Conservation (phyloP, 2,797 vertebrate genomes). For the Nasua narica region DNA sequence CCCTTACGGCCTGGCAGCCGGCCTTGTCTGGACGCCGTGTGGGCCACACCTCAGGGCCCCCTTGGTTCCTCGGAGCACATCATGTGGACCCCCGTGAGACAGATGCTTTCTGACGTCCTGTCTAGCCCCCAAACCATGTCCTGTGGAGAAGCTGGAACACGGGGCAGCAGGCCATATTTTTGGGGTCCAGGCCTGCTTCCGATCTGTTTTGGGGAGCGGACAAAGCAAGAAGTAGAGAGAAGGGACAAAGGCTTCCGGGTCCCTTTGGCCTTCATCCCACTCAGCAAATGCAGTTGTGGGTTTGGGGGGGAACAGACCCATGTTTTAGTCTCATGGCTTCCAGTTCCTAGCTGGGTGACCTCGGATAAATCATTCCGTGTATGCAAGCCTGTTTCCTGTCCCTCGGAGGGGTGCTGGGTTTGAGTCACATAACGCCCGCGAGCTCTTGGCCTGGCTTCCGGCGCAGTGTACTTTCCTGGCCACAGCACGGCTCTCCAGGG, state of each 20-base stretch:
- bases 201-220: neutral
- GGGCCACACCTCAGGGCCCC: neutral
- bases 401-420: neutral
- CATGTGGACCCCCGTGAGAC: neutral
- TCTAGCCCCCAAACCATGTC: neutral
- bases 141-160: neutral
- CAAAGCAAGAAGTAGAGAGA: neutral
- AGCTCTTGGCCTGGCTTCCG: neutral
- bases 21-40: neutral
- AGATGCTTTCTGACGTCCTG: neutral
- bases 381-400: neutral
- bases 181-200: neutral
- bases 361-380: neutral
- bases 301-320: neutral
- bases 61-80: neutral
- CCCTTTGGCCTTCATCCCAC: neutral
- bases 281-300: neutral
- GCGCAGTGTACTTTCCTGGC: accelerated
- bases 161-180: neutral
- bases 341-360: neutral
- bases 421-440: neutral
- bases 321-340: neutral
- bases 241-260: neutral
- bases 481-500: neutral
- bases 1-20: accelerated